Conservation (phyloP, 2,888 invertebrate species). For the Ecliptopera silaceata region DNA sequence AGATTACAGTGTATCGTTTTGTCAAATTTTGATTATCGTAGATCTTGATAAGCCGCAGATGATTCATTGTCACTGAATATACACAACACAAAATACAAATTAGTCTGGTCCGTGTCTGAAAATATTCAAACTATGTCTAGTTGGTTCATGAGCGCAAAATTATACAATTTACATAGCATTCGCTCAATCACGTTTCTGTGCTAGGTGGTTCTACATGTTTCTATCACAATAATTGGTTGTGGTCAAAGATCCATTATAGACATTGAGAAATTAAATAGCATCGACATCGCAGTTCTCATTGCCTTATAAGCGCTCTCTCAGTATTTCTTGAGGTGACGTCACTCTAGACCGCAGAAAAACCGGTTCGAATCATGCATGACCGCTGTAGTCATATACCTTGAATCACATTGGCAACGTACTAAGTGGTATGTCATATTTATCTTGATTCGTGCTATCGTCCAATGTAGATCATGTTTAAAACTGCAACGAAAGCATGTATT, state of each 20-base stretch:
- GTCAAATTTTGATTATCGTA: not conserved
- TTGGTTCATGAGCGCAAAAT: not conserved
- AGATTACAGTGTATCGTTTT: too few species aligned
- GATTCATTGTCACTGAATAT: slow-evolving; percentile 16
- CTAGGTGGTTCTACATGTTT: slow-evolving; percentile 27
- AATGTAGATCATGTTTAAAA: slow-evolving; percentile 16
- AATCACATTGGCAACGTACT: slow-evolving; percentile 57
- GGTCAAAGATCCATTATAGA: slow-evolving; percentile 29
- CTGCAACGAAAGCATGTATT: slow-evolving; percentile 6
- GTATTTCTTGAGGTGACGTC: slow-evolving; percentile 63
- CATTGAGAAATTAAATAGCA: slow-evolving; percentile 46
- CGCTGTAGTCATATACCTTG: slow-evolving; percentile 69
- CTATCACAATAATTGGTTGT: not conserved
- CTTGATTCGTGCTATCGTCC: slow-evolving; percentile 27
- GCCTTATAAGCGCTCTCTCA: slow-evolving; percentile 53
- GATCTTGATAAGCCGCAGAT: not conserved
- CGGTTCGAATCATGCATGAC: slow-evolving; percentile 71
- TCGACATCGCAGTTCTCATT: slow-evolving; percentile 41
- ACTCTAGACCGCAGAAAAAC: slow-evolving; percentile 65
- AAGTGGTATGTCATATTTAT: slow-evolving; percentile 44
- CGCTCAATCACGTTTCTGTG: slow-evolving; percentile 27
- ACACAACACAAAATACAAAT: slow-evolving; percentile 11
- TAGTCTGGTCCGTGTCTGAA: slow-evolving; percentile 16
- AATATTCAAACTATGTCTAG: slow-evolving; percentile 14
- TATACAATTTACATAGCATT: slow-evolving; percentile 18